A percentile compares a stretch with the other conserved stretches of the same genome.
Conservation (phyloP, 64 coral and sea anemone species). For the Actinia equina region DNA sequence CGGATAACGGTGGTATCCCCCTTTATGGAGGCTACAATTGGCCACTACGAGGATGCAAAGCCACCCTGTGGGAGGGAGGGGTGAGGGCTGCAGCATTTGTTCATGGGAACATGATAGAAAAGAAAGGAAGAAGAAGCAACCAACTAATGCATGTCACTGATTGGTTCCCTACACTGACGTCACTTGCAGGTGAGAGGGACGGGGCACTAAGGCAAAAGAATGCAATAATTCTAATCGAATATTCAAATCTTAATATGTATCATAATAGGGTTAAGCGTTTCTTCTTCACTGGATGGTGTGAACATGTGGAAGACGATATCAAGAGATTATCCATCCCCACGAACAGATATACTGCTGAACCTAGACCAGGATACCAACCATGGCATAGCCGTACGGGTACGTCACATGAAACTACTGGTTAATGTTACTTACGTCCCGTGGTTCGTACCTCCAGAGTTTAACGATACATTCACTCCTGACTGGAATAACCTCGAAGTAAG, state of each 20-base stretch:
- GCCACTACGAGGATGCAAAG: constrained; percentile 46
- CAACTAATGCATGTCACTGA: constrained; percentile 45
- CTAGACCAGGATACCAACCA: constrained; percentile 17
- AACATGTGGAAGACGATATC: constrained; percentile 56
- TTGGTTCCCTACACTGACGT: constrained; percentile 46
- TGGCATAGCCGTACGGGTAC: constrained; percentile 50
- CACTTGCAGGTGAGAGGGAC: constrained; percentile 34
- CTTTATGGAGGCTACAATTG: constrained; percentile 42
- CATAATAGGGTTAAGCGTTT: not conserved
- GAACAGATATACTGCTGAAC: constrained; percentile 61
- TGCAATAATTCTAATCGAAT: too few relatives aligned
- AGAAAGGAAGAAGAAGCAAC: constrained; percentile 16
- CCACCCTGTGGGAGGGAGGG: constrained; percentile 57
- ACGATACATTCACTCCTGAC: not conserved
- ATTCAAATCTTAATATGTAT: too few relatives aligned
- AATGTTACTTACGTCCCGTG: constrained; percentile 24
- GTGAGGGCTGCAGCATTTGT: constrained; percentile 48
- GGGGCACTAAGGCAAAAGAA: not conserved
- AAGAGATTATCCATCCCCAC: constrained; percentile 28
- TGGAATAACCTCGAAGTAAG: not conserved
- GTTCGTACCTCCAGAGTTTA: constrained; percentile 40
- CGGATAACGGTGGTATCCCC: constrained; percentile 48
- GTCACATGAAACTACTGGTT: constrained; percentile 46
- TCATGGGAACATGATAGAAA: constrained; percentile 47
- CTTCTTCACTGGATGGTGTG: constrained; percentile 21